phyloP scores from a whole-genome alignment of 2,888 invertebrate species.

The Pseudanteris insignis region DNA sequence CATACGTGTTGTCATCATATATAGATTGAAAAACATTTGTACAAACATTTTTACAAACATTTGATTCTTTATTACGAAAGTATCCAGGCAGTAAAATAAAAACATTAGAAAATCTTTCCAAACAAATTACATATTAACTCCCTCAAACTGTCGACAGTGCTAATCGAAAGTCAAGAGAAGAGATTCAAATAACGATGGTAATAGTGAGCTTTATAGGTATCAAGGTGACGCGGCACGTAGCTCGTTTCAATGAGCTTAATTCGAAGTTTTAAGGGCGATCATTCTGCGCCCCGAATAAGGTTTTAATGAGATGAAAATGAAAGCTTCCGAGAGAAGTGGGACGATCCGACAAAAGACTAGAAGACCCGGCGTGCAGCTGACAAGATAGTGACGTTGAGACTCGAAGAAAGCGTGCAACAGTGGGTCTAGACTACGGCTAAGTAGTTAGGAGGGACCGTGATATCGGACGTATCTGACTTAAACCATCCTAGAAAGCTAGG shows the following conservation, averaged over 20 bases:
- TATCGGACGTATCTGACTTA: conserved; percentile 67
- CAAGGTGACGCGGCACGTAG: neutral
- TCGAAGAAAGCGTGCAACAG: conserved; percentile 62
- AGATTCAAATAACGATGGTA: neutral
- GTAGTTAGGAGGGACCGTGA: conserved; percentile 68
- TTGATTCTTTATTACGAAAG: no score
- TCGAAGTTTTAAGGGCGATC: conserved; percentile 3
- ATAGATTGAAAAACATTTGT: no score
- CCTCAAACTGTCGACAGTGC: no score
- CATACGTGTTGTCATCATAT: no score
- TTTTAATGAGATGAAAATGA: conserved; percentile 25
- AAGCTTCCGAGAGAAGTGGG: conserved; percentile 27
- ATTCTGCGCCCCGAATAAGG: conserved; percentile 18
- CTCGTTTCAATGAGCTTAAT: conserved; percentile 13
- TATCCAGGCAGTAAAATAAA: no score
- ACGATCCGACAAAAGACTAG: conserved; percentile 58
- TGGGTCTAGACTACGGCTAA: conserved; percentile 66
- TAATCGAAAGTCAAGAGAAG: no score
- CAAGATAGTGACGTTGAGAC: conserved; percentile 51
- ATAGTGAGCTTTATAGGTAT: neutral
- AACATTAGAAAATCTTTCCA: neutral
- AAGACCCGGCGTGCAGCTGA: conserved; percentile 64
- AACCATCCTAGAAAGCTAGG: conserved; percentile 60
- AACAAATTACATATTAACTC: neutral
- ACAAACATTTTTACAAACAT: no score